A percentile compares a stretch with the other conserved stretches of the same genome.
phyloP scores from a whole-genome alignment of 1,140 invertebrate genomes.

The Drosophila quadrilineata region DNA sequence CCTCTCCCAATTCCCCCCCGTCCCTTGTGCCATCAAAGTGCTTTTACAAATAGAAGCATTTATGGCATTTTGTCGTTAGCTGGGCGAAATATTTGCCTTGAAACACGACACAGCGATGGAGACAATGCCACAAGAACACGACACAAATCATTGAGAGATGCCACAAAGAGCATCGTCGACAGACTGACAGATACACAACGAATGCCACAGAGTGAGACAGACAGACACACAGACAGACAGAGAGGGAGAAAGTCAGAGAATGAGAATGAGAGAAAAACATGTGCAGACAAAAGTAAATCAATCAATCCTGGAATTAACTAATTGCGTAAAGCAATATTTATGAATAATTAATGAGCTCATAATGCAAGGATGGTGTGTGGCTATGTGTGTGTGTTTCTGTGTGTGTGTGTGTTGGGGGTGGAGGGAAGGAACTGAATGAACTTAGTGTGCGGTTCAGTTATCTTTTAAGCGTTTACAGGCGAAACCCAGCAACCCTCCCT shows the following conservation, averaged over 20 bases:
- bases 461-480: slow-evolving; percentile 39
- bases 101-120: slow-evolving; percentile 51
- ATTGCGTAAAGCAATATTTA: slow-evolving; percentile 73
- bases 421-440: slow-evolving; percentile 4
- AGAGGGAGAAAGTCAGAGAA: neutral
- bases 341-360: slow-evolving; percentile 74
- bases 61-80: slow-evolving; percentile 59
- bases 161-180: slow-evolving; percentile 21
- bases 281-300: slow-evolving; percentile 63
- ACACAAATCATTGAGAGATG: slow-evolving; percentile 43
- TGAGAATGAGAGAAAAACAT: slow-evolving; percentile 18
- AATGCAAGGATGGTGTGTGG: slow-evolving; percentile 25
- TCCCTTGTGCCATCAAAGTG: neutral
- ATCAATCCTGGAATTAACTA: slow-evolving; percentile 69
- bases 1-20: neutral
- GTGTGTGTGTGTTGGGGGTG: neutral
- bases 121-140: slow-evolving; percentile 39
- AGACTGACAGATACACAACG: no score
- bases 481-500: slow-evolving; percentile 8
- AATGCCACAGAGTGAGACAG: slow-evolving; percentile 4
- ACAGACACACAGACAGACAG: neutral
- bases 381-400: neutral
- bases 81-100: slow-evolving; percentile 56
- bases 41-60: slow-evolving; percentile 50
- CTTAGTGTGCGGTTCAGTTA: slow-evolving; percentile 41